Conservation (phyloP, 1,140 invertebrate species). For the Lepidurus arcticus region DNA sequence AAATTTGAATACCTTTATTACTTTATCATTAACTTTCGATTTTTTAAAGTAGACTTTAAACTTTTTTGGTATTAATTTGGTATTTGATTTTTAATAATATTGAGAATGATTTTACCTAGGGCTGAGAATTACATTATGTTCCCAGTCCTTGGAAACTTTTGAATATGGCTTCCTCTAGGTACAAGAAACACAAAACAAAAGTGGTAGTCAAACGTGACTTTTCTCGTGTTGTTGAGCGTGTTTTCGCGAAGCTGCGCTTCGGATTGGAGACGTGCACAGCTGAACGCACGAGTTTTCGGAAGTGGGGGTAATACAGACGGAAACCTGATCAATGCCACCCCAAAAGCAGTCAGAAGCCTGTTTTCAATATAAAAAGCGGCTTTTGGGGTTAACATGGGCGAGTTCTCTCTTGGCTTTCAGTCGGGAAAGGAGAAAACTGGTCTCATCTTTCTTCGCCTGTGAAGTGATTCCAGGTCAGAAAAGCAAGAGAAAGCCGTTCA, state of each 20-base stretch:
- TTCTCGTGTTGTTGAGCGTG: not conserved
- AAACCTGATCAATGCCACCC: not conserved
- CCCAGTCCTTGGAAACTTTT: not conserved
- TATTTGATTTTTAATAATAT: not conserved
- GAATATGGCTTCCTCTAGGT: not conserved
- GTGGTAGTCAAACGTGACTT: conserved; percentile 9
- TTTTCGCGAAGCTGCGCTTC: conserved; percentile 5
- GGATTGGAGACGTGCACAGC: not conserved
- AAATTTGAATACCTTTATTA: no score
- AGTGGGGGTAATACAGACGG: not conserved
- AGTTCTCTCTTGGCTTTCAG: no score
- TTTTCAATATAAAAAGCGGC: not conserved
- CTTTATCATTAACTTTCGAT: no score
- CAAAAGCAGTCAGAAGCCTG: not conserved
- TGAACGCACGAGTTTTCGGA: not conserved
- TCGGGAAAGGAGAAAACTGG: no score
- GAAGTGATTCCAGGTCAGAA: not conserved
- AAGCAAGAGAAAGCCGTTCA: not conserved
- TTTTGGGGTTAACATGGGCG: not conserved
- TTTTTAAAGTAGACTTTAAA: not conserved
- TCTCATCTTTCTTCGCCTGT: not conserved
- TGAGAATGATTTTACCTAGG: not conserved
- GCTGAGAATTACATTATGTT: not conserved
- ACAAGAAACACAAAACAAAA: not conserved
- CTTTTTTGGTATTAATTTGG: not conserved